Evolutionary conservation across 2,113 vertebrate species (phyloP), one percentile per base, ranked within the genome.

Genomic region (Nesogale talazaci): DNA sequence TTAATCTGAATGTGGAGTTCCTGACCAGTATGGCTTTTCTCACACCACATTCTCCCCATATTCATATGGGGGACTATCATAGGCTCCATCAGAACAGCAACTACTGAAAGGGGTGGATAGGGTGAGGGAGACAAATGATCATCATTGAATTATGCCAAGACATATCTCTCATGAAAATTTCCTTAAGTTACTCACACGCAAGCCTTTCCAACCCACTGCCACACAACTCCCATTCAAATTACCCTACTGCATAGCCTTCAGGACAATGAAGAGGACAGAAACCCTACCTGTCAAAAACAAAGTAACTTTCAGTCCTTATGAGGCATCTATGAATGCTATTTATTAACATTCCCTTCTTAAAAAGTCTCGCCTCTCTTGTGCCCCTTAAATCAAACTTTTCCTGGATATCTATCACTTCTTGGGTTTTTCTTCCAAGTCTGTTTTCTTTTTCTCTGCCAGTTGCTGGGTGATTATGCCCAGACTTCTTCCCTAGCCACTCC

Each of bases 381-480:
- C 1, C 4, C 56, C 63, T 92, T 59, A 90, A 94, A 92, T 78
- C 19, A 31, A 75, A 20, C 52, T 52, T 88, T 93, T 65, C 23
- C 59, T 86, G 23, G 40, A 76, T n/a, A n/a, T 42, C 40, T 82
- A 25, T 22, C 38, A 63, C 20, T 89, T 70, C 56, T 74, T 42
- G 34, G 23, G 74, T 9, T 76, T 12, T 59, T 76, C 59, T 90
- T 83, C 38, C 27, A 77, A 61, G 72, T 88, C 46, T 81, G 52
- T 84, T 94, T 92, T 92, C 42, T 80, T 94, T 94, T 75, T 23
- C 31, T 20, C 31, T 76, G 34, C 8, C 36, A 70, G 59, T 61
- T 89, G 59, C 88, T 93, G 57, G 94, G 85, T 85, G 63, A 69
- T 77, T 46, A 90, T 69, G 19, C 38, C 61, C 69, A 74, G 38